A percentile compares a stretch with the other conserved stretches of the same genome.
Evolutionary conservation across 1,140 invertebrate species (phyloP).

Genomic region (Pissodes strobi): DNA sequence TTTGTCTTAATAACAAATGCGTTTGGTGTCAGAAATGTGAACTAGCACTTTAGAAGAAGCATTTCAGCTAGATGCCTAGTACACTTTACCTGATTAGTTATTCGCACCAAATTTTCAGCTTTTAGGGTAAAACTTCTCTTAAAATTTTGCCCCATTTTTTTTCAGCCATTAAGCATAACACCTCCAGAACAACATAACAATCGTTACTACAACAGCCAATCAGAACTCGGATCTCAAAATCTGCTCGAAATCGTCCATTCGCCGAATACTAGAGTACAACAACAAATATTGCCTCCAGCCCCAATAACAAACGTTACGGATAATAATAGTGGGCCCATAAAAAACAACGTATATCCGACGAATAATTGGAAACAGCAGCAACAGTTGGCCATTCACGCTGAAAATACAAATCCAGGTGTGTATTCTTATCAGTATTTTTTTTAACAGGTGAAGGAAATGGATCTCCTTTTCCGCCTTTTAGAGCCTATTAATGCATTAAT

Average conservation of each 20-base stretch:
- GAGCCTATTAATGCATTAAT: too few relatives aligned
- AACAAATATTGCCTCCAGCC: background rate
- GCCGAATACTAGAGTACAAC: conserved; percentile 4
- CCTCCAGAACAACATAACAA: conserved; percentile 17
- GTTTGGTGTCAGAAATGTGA: too few relatives aligned
- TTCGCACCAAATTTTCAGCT: too few relatives aligned
- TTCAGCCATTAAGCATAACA: conserved; percentile 19
- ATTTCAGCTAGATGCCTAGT: too few relatives aligned
- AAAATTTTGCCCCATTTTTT: too few relatives aligned
- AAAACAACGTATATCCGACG: conserved; percentile 25
- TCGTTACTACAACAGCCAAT: conserved; percentile 23
- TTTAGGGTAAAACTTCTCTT: too few relatives aligned
- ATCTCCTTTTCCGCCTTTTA: background rate
- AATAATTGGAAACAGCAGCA: conserved; percentile 27
- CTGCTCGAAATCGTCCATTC: conserved; percentile 11
- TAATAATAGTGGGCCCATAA: conserved; percentile 16
- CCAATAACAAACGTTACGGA: conserved; percentile 1
- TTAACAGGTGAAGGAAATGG: background rate
- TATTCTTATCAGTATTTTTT: background rate
- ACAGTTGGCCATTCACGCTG: background rate
- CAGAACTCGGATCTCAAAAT: conserved; percentile 12
- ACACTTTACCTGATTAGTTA: too few relatives aligned
- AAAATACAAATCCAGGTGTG: background rate
- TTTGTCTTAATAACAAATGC: too few relatives aligned
- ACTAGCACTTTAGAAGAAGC: too few relatives aligned